Evolutionary conservation across 2,113 vertebrate genomes (phyloP).

Genomic region (Strix aluco): DNA sequence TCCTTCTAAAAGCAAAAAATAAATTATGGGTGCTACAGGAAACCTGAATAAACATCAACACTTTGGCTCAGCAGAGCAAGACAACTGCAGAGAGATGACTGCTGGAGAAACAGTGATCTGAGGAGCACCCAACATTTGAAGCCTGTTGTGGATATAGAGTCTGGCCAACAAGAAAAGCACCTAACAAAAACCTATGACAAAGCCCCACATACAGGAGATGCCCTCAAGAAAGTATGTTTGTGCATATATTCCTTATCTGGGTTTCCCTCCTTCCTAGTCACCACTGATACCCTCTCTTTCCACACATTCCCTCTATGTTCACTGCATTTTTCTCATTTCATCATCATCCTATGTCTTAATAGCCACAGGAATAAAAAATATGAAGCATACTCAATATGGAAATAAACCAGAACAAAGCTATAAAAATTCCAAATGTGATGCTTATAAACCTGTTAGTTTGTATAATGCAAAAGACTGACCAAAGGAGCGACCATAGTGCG

Average conservation of each 20-base stretch:
- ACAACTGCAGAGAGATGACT: neutral
- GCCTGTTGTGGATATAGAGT: neutral
- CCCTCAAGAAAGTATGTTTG: neutral
- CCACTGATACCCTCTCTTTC: neutral
- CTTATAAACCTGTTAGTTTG: neutral
- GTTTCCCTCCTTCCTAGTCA: neutral
- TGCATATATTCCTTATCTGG: neutral
- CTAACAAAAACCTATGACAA: neutral
- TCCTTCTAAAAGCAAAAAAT: neutral
- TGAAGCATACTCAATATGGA: neutral
- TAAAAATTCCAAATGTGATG: neutral
- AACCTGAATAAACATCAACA: conserved; percentile 26
- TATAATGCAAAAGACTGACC: neutral
- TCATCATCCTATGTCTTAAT: neutral
- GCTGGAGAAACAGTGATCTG: neutral
- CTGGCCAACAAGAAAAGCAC: neutral
- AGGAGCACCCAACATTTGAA: neutral
- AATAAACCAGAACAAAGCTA: neutral
- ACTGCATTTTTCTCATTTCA: neutral
- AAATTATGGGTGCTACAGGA: conserved; percentile 20
- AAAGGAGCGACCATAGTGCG: accelerated
- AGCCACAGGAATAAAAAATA: neutral
- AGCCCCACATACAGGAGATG: accelerated
- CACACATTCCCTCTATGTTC: neutral
- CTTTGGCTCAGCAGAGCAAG: neutral